Evolutionary conservation across 2,113 vertebrate species (phyloP).

Genomic region (Labeo rohita): DNA sequence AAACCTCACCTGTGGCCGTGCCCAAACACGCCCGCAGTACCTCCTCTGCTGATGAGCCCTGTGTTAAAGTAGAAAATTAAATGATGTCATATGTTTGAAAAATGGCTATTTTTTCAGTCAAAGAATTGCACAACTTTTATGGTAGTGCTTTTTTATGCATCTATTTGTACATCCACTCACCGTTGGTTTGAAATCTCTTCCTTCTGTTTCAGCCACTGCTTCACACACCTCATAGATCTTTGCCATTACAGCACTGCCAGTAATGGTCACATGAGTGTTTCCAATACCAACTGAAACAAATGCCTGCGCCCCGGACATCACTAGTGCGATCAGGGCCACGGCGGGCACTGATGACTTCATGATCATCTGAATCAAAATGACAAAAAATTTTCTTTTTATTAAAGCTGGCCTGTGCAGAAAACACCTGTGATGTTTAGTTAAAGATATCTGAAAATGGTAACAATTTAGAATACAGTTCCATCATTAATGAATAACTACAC

Average conservation of each 20-base stretch:
- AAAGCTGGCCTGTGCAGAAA: background rate
- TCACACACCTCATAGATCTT: conserved; percentile 66
- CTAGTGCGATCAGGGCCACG: conserved; percentile 53
- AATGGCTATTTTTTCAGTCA: too few species aligned
- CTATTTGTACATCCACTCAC: conserved; percentile 53
- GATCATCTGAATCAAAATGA: background rate
- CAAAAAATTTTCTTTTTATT: background rate
- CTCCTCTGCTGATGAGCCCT: conserved; percentile 73
- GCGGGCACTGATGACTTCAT: conserved; percentile 56
- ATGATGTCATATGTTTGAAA: too few species aligned
- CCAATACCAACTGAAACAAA: conserved; percentile 65
- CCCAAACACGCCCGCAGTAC: conserved; percentile 73
- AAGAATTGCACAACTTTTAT: background rate
- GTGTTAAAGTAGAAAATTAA: background rate
- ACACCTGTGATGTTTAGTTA: too few species aligned
- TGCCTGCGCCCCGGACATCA: conserved; percentile 52
- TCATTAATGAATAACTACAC: too few species aligned
- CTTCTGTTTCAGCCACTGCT: conserved; percentile 62
- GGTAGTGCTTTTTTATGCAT: background rate
- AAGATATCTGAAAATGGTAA: too few species aligned
- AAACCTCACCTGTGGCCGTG: conserved; percentile 69
- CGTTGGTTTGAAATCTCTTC: conserved; percentile 69
- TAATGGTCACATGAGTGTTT: conserved; percentile 71
- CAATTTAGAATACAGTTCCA: too few species aligned
- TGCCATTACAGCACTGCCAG: conserved; percentile 62